phyloP scores from a whole-genome alignment of 2,797 vertebrate species.

The Leucoraja ocellata region DNA sequence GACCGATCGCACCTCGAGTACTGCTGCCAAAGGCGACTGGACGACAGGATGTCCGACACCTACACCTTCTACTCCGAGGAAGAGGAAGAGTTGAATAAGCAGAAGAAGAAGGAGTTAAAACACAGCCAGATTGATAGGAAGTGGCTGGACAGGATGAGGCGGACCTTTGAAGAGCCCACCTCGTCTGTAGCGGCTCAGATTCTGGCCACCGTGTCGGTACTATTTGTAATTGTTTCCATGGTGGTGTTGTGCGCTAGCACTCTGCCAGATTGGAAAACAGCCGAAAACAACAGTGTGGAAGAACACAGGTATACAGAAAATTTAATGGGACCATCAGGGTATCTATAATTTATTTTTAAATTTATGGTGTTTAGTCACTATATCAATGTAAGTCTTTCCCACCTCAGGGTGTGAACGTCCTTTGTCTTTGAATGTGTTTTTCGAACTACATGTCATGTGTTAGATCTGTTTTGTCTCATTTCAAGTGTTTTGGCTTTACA shows the following conservation, averaged over 20 bases:
- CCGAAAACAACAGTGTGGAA: constrained; percentile 82
- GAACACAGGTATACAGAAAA: constrained; percentile 90
- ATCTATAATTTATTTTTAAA: constrained; percentile 55
- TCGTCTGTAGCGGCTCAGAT: constrained; percentile 88
- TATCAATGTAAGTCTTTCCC: constrained; percentile 38
- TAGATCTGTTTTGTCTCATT: not conserved
- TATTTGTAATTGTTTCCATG: constrained; percentile 95
- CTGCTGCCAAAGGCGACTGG: constrained; percentile 91
- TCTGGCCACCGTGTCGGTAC: constrained; percentile 82
- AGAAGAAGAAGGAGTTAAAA: constrained; percentile 5
- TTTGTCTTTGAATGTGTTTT: constrained; percentile 15
- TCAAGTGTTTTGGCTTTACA: not conserved
- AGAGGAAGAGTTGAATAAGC: constrained; percentile 55
- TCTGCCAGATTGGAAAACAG: constrained; percentile 89
- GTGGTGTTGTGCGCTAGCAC: constrained; percentile 93
- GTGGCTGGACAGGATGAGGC: constrained; percentile 87
- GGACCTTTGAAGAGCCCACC: constrained; percentile 88
- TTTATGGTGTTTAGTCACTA: constrained; percentile 47
- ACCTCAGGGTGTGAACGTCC: constrained; percentile 36
- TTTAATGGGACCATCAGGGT: constrained; percentile 77
- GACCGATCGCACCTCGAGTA: constrained; percentile 89
- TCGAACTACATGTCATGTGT: not conserved
- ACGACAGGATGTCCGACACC: constrained; percentile 92
- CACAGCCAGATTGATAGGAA: constrained; percentile 49
- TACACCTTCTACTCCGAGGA: constrained; percentile 74